Evolutionary conservation across 2,113 vertebrate species (phyloP).

Genomic region (Ptilonorhynchus violaceus): DNA sequence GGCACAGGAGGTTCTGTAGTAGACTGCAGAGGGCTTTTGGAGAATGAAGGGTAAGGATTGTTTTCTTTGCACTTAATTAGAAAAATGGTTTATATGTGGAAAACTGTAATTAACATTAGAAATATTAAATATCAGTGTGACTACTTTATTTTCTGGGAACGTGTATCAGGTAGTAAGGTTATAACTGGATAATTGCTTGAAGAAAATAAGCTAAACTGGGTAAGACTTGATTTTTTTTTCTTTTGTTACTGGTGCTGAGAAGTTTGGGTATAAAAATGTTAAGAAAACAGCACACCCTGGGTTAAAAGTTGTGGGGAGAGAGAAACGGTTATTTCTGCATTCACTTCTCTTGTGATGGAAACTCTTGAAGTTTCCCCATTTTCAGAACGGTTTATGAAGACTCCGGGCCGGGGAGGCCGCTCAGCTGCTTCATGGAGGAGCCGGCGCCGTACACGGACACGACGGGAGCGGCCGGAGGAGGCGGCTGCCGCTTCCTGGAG

Average conservation of each 20-base stretch:
- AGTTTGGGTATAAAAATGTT: not conserved
- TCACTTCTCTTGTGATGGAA: not conserved
- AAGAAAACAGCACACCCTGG: not conserved
- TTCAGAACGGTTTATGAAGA: slow-evolving; percentile 90
- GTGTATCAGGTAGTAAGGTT: not conserved
- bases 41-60: slow-evolving; percentile 91
- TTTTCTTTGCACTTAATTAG: not conserved
- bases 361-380: slow-evolving; percentile 20
- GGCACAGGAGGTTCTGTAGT: slow-evolving; percentile 93
- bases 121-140: not conserved
- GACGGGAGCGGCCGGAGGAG: slow-evolving; percentile 88
- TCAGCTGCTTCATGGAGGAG: slow-evolving; percentile 93
- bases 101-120: not conserved
- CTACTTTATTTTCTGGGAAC: not conserved
- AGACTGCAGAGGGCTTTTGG: slow-evolving; percentile 93
- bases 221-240: not conserved
- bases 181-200: not conserved
- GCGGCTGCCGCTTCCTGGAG: slow-evolving; percentile 85
- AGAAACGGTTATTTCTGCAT: not conserved
- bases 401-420: slow-evolving; percentile 82
- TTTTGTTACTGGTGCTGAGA: not conserved
- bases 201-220: not conserved
- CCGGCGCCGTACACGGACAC: slow-evolving; percentile 90
- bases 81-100: not conserved
- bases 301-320: not conserved